These are phyloP conservation scores for Cartodere bifasciata DNA, from an alignment of 2,888 invertebrate genomes.

Conservation along the genomic window DNA sequence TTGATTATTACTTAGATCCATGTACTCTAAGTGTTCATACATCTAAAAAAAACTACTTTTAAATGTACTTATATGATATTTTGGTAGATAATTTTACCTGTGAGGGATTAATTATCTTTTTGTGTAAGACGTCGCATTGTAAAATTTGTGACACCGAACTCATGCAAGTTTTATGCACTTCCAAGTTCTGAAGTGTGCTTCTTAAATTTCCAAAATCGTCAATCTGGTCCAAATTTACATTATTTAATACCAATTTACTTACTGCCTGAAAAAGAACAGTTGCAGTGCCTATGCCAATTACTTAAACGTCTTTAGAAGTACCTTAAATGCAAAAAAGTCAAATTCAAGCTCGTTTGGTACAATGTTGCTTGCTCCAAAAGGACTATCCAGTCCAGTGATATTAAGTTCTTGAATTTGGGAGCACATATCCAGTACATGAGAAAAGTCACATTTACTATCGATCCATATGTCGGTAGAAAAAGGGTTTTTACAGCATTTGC, in stretches of 20 bases:
- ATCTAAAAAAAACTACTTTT: conserved; percentile 6
- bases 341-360: conserved; percentile 66
- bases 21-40: too few species aligned
- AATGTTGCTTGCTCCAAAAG: conserved; percentile 73
- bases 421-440: conserved; percentile 82
- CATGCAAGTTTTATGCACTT: conserved; percentile 53
- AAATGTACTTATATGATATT: conserved; percentile 3
- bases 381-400: conserved; percentile 52
- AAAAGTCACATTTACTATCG: conserved; percentile 76
- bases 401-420: conserved; percentile 57
- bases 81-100: conserved; percentile 25
- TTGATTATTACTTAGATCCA: conserved; percentile 70
- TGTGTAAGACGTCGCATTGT: conserved; percentile 75
- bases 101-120: conserved; percentile 34
- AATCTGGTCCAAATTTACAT: conserved; percentile 56
- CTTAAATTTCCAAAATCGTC: conserved; percentile 44
- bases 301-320: conserved; percentile 14
- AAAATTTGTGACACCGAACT: conserved; percentile 64
- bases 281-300: not conserved
- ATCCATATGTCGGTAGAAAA: conserved; percentile 68
- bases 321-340: conserved; percentile 75
- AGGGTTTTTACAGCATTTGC: conserved; percentile 73
- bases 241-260: conserved; percentile 54
- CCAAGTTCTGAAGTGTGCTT: conserved; percentile 49
- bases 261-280: conserved; percentile 44